phyloP scores from a whole-genome alignment of 2,113 vertebrate genomes.

The Anguilla japonica region DNA sequence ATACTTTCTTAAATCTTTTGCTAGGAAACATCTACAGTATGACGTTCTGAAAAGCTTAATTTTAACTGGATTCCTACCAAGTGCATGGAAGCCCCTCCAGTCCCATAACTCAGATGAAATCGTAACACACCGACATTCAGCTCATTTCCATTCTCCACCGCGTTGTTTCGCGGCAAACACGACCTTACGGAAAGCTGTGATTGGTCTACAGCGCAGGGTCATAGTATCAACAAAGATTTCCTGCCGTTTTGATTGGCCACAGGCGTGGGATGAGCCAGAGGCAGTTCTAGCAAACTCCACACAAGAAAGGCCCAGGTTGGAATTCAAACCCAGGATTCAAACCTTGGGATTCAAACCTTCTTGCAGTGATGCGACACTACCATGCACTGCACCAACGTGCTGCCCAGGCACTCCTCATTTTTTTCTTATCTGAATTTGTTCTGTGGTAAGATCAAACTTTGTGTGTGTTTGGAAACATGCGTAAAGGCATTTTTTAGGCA shows the following conservation, averaged over 20 bases:
- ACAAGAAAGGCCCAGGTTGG: too few species aligned
- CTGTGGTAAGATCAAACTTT: too few species aligned
- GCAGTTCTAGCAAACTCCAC: too few species aligned
- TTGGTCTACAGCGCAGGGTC: constrained; percentile 8
- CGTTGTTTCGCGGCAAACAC: constrained; percentile 28
- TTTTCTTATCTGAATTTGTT: too few species aligned
- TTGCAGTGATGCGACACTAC: too few species aligned
- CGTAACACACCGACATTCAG: constrained; percentile 2
- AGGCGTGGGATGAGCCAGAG: too few species aligned
- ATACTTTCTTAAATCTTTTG: background rate
- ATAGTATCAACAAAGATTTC: constrained; percentile 12
- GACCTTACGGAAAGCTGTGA: background rate
- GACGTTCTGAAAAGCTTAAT: background rate
- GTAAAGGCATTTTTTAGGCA: too few species aligned
- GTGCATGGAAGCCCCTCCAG: background rate
- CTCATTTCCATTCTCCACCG: background rate
- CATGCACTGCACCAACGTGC: too few species aligned
- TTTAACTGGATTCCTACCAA: constrained; percentile 19
- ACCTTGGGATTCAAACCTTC: too few species aligned
- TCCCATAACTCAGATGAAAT: background rate
- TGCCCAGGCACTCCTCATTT: too few species aligned
- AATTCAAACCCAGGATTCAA: too few species aligned
- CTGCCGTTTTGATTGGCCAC: constrained; percentile 18
- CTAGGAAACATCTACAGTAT: background rate
- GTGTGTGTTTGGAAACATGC: too few species aligned